Base-by-base conservation (phyloP, 2,113 vertebrate genomes). In the Microtus pennsylvanicus region DNA sequence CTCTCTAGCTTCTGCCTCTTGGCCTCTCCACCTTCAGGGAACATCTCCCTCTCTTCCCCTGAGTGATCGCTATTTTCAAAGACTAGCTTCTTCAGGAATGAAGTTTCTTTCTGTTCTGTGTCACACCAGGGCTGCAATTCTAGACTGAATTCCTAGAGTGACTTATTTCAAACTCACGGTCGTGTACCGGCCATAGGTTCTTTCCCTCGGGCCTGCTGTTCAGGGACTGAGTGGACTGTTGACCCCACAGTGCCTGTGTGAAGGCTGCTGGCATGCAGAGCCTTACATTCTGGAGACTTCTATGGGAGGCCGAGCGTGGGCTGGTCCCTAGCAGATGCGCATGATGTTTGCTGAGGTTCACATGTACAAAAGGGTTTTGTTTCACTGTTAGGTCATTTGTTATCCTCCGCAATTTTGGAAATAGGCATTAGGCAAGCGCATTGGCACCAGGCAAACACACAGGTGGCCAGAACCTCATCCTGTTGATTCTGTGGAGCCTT, bases 191-290 rank as follows among this genome's bases (percentile, higher is more conserved):
- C 78, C 3, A 21, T 12, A 33, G 47, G 45, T 26, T 55, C 38
- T 3, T 13, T 10, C 12, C 16, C 87, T 19, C 0, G 1, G n/a
- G 11, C 47, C 17, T 14, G 78, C 12, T 19, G 4, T 19, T 38
- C 30, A n/a, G 3, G 28, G 3, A 3, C 10, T 3, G 22, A 8
- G 45, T 30, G 14, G 1, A 35, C 55, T 3, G 0, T 16, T 2
- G 5, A 8, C 75, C 70, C n/a, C 63, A 26, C 33, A 11, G 35
- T 35, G 17, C 4, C 12, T 45, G 2, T 5, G 22, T 8, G 35
- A 30, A n/a, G 88, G 38, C 72, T 24, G 7, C 47, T 1, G 3
- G 38, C 38, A 45, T 12, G 13, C 6, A 2, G 9, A 13, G 76
- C 14, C 33, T 90, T 82, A 24, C 65, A 45, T 78, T 90, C 77